phyloP scores from a whole-genome alignment of 2,113 vertebrate species.

The Cyrtonyx montezumae region DNA sequence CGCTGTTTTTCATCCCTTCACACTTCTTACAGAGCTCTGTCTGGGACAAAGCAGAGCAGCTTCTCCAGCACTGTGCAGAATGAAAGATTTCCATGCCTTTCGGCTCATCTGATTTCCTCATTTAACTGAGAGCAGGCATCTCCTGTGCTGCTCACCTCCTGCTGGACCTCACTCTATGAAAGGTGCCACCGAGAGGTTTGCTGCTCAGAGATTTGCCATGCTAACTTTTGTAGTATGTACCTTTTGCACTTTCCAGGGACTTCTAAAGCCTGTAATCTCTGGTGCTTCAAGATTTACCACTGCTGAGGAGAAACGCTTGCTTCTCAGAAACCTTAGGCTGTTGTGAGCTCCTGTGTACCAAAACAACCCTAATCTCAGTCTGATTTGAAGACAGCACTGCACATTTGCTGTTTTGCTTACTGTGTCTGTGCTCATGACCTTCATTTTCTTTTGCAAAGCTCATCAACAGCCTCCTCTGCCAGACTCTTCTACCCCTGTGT shows the following conservation, averaged over 20 bases:
- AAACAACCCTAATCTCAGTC: not conserved
- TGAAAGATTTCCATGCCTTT: not conserved
- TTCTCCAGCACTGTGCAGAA: not conserved
- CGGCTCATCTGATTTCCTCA: not conserved
- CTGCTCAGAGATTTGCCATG: not conserved
- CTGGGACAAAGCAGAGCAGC: not conserved
- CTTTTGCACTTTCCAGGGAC: not conserved
- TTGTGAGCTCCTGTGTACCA: not conserved
- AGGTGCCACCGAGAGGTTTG: not conserved
- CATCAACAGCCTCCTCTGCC: not conserved
- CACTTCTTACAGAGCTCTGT: not conserved
- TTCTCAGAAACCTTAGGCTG: not conserved
- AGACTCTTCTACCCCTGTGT: not conserved
- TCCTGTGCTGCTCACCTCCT: not conserved
- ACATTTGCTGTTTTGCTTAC: not conserved
- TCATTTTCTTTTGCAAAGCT: not conserved
- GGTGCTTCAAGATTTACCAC: not conserved
- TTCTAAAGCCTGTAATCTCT: not conserved
- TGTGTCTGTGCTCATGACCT: not conserved
- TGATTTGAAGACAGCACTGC: not conserved
- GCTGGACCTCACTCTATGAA: not conserved
- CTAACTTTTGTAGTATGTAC: not conserved
- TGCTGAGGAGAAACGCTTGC: not conserved
- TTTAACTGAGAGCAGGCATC: not conserved
- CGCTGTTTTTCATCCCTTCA: not conserved